Percentiles rank a stretch among this genome's conserved stretches.
Evolutionary conservation across 2,113 vertebrate species (phyloP).

Genomic region (Mionectes macconnelli): DNA sequence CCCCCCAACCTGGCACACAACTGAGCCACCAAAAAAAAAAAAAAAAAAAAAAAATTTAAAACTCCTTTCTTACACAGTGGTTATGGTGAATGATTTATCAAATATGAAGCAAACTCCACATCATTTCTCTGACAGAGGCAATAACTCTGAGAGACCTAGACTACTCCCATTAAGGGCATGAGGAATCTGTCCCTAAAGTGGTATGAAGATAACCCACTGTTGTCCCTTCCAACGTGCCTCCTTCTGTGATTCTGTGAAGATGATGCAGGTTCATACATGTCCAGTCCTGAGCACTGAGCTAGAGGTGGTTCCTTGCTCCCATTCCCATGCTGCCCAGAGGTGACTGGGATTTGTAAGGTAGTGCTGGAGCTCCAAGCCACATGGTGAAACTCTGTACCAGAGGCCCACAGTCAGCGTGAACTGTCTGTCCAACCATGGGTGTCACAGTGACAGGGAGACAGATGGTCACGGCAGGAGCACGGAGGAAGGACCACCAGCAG

Average conservation of each 20-base stretch:
- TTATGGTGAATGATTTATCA: background rate
- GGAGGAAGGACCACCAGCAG: background rate
- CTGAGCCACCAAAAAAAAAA: background rate
- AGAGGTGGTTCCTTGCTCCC: background rate
- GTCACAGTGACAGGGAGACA: background rate
- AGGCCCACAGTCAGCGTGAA: background rate
- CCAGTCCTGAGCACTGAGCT: background rate
- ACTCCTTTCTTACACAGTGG: background rate
- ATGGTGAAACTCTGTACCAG: background rate
- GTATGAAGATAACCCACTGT: background rate
- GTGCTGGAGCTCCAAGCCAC: background rate
- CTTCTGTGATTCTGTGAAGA: background rate
- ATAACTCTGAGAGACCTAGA: background rate
- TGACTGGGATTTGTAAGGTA: background rate
- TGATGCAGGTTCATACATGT: accelerated
- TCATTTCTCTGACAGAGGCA: background rate
- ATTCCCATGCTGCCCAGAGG: background rate
- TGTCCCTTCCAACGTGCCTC: background rate
- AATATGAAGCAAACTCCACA: background rate
- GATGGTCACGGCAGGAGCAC: background rate
- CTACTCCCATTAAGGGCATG: background rate
- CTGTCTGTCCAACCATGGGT: background rate
- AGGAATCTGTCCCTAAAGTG: background rate
- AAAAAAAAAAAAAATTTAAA: background rate
- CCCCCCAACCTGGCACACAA: background rate